Evolutionary conservation across 2,797 vertebrate species (phyloP), one percentile per base, ranked within the genome.

Genomic region (Muscicapa striata): DNA sequence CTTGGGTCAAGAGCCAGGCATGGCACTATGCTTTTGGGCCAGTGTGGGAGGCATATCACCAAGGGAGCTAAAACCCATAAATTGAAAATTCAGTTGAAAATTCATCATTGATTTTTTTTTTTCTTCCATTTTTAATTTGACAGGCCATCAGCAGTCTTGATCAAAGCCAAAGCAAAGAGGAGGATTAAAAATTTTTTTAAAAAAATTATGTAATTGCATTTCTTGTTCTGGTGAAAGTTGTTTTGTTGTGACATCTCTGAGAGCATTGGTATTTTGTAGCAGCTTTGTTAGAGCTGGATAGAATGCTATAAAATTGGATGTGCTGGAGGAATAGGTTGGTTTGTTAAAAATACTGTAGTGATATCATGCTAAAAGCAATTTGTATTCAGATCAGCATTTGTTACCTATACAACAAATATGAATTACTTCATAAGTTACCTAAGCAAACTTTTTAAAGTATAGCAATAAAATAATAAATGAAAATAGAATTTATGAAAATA

Each of bases 171-270:
- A 91, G 66, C 23, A 70, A 88, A 64, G 46, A 61, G 57, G 61
- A 89, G 58, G 51, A 36, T 78, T 90, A 46, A 87, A 94, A 84
- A 34, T 46, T 68, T 13, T 36, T 21, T 43, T 19, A 12, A 11
- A 62, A 32, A 64, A 58, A 66, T 54, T 81, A 46, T 64, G 11
- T 90, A 94, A 86, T 87, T 68, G 14, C 15, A 29, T 94, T 94
- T 91, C 57, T 93, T 74, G 57, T 69, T 72, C 62, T 70, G 13
- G 23, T 82, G 73, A 62, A 94, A 91, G 46, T 81, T 87, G 82
- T 77, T 90, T 61, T 85, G 83, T 91, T 90, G 52, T 95, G 94
- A 90, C 85, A 74, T 81, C 38, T 93, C 40, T 86, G 66, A 76
- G 69, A 45, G 26, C 51, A 16, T 48, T 78, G 36, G 23, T 78